Evolutionary conservation across 1,140 invertebrate genomes (phyloP), one percentile per base, ranked within the genome.

Genomic region (Eueides isabella): DNA sequence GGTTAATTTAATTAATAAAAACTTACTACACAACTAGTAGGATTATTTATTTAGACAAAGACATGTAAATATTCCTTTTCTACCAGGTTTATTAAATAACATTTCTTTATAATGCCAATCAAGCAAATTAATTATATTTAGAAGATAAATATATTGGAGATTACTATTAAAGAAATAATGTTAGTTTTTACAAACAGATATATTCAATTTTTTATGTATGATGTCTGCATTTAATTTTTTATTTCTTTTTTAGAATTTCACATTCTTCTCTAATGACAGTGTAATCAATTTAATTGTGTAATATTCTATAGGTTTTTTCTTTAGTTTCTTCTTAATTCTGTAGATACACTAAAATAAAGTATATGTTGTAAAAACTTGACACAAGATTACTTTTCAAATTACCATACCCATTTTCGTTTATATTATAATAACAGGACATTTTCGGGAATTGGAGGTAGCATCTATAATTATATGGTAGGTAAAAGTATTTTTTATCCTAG

Each of bases 21-120:
- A 67, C 64, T 75, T 80, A 67, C 75, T 75, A 74, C 71, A 78
- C 75, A 77, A 31, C 61, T 41, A 64, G 86, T 91, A 91, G 88
- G 89, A 79, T 88, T 91, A 84, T 91, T 90, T 92, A 84, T 85
- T 89, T 92, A 89, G 89, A 86, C 83, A 72, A n/a, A 87, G 33
- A 64, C 38, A 63, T 73, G 67, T 79, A 72, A 72, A 76, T 74
- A 74, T 69, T 69, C 69, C 71, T 74, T 76, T 65, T 61, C 38
- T 69, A 35, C 14, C 61, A 63, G 48, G 19, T 55, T 19, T 55
- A 55, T 19, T 12, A 2, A 55, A 55, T 55, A 55, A 55, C 23
- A 55, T 55, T 55, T 26, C 23, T 26, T 55, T 26, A 55, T 55
- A 11, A 55, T 55, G 23, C 48, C 19, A 23, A 55, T 55, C 11